Evolutionary conservation across 2,888 invertebrate genomes (phyloP), one percentile per base, ranked within the genome.

Genomic region (Lacanobia wlatinum): DNA sequence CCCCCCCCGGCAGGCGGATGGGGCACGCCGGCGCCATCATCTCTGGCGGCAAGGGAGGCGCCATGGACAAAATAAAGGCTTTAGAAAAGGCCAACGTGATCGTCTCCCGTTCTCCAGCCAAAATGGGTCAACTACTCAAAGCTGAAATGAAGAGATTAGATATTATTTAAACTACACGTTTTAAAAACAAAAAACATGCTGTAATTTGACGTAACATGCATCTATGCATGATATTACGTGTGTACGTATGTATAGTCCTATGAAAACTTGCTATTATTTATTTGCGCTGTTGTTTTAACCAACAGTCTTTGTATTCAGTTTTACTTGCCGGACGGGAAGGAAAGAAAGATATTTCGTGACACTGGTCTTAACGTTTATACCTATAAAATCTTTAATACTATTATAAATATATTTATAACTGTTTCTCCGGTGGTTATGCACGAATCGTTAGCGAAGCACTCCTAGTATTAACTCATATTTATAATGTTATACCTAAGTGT

Each of bases 21-120:
- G 99, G 99, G 58, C 99, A 99, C 93, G 99, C 99, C 76, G 99
- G 99, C 85, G 99, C 99, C 83, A 99, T 99, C 89, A 99, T 99
- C 92, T 99, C 99, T 1, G 99, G 99, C 21, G 99, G 99, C 64
- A 99, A 99, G 94, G 99, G 99, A 81, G 99, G 99, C 69, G 99
- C 99, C 73, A 98, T 98, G 95, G 99, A 99, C 92, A 99, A 99
- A 96, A 99, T 99, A 85, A 98, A 98, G 88, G 99, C 99, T 73
- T 96, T 99, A 79, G 98, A 98, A 95, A 98, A 97, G 72, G 99
- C 99, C 82, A 98, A 99, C 87, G 99, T 99, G 34, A 98, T 98
- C 89, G 99, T 99, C 16, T 98, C 99, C 52, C 98, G 98, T 94
- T 99, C 99, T 85, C 99, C 99, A 18, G 99, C 99, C 81, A 98